Base-by-base conservation (phyloP, 2,113 vertebrate genomes). In the Orcinus orca region DNA sequence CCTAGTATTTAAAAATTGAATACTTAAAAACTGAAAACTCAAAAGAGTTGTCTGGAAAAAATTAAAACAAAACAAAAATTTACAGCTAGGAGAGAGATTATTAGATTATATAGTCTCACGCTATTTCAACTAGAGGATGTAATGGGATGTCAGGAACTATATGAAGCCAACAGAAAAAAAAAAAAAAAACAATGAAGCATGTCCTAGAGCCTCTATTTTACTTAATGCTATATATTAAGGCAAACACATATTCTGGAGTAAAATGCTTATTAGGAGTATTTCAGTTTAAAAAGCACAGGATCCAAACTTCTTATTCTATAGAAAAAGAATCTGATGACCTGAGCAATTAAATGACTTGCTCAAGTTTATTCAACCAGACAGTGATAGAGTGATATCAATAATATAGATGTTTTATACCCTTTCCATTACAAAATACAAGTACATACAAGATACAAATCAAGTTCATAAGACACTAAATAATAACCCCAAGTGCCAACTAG, bases 1-100 rank as follows among this genome's bases (percentile, higher is more conserved):
- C 96, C 97, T 97, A 97, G 93, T 98, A 93, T 95, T 77, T 8
- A 90, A 71, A 68, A 85, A 33, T 4, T 70, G 31, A 55, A 94
- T 4, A 83, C 92, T 96, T 89, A 87, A 44, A 94, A 95, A 53
- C 74, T 60, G 53, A 94, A 95, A 95, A 77, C 74, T 77, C 18
- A 85, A 85, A 88, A 84, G 47, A 47, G 5, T 88, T 81, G 90
- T 82, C 41, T 93, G 33, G 5, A 41, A 94, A 96, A 88, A 79
- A 63, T 77, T 86, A 73, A 82, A 71, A 94, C 10, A 53, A 81
- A 77, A 21, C 2, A 82, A 68, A 95, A 87, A 8, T 90, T 76
- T 87, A 84, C 4, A 95, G 31, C 58, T 55, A 84, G 26, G 23
- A 92, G 15, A 76, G 12, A 53, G 36, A 67, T 20, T 76, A 70